Evolutionary conservation across 1,140 invertebrate species (phyloP), one percentile per base, ranked within the genome.

Genomic region (Tyrophagus putrescentiae): DNA sequence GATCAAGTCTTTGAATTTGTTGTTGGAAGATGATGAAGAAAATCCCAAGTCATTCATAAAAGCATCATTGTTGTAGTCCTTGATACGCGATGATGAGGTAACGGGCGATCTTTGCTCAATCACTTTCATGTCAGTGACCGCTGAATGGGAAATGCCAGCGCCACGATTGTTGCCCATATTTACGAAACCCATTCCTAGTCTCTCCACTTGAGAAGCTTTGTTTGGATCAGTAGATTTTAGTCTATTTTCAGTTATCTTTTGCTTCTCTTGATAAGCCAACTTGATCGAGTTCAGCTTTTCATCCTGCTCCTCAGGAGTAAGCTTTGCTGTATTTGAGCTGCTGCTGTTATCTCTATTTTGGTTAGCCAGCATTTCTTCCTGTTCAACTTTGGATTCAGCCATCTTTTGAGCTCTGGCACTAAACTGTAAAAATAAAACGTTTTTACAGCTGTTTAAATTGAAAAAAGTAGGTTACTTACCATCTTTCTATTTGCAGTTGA

Each of bases 351-450:
- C 69, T 68, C 80, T 82, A 16, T 82, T 72, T 69, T 87, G 81
- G 70, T 89, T 87, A 29, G 81, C 78, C 64, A 87, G 78, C 64
- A 84, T 81, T 0, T 88, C 89, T 68, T 87, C 83, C 66, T 82
- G 82, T 74, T 98, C 94, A 44, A 98, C 82, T 68, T 95, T 92
- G 13, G 77, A 70, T 57, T 73, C 88, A 5, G 97, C 87, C n/a
- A n/a, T n/a, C 72, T 88, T 88, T 58, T 91, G 92, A n/a, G 93
- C 95, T 69, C 91, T 94, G 0, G 78, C 81, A 13, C 87, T 87
- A 60, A 91, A 67, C 84, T 86, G 65, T 23, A 68, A 67, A 31
- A 57, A 57, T 64, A 68, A 31, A 57, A 6, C 39, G 23, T 21
- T 41, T 54, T 39, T 54, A 41, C 29, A 16, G n/a, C 36, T 64